These are phyloP conservation scores for Rhynchopsitta pachyrhyncha DNA, from an alignment of 2,113 vertebrate species.

Conservation along the genomic window DNA sequence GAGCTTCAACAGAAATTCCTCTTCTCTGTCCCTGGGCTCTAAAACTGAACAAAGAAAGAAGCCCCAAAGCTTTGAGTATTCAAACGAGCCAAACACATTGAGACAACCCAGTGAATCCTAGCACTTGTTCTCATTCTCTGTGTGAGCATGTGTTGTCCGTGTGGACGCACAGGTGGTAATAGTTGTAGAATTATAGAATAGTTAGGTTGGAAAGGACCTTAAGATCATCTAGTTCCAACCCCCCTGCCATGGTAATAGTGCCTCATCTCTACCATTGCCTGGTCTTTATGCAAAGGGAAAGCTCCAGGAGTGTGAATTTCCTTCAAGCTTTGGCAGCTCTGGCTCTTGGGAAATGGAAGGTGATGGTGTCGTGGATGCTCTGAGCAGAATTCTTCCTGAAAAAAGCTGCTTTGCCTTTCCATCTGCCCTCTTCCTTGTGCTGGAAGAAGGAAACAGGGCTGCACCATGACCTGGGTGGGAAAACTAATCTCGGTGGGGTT, in stretches of 20 bases:
- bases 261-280: neutral
- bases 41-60: neutral
- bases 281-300: neutral
- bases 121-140: neutral
- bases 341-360: neutral
- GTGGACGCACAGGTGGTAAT: rapidly evolving
- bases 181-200: no score
- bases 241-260: no score
- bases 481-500: neutral
- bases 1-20: neutral
- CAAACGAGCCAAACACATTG: neutral
- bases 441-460: neutral
- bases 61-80: rapidly evolving
- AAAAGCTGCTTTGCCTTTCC: neutral
- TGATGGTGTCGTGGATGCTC: neutral
- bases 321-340: neutral
- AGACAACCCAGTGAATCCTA: neutral
- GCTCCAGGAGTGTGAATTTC: neutral
- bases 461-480: neutral
- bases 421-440: neutral
- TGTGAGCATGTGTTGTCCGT: rapidly evolving
- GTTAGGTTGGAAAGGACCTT: no score
- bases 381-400: neutral
- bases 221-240: no score
- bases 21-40: neutral